phyloP scores from a whole-genome alignment of 2,797 vertebrate genomes.

The Cirrhinus molitorella region DNA sequence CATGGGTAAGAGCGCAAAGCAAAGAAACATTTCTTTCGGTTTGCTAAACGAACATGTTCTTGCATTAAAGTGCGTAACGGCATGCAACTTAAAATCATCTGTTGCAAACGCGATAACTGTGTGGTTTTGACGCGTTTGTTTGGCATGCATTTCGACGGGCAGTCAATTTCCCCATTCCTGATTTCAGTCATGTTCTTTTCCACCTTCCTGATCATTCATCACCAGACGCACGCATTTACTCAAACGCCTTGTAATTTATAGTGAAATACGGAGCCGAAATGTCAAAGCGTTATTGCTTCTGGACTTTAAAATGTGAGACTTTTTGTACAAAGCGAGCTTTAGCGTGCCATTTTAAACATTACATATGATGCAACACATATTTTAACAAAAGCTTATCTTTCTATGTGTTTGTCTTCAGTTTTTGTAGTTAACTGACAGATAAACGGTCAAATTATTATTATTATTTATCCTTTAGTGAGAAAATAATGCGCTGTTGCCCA shows the following conservation, averaged over 20 bases:
- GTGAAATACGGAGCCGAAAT: neutral
- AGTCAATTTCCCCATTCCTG: conserved; percentile 5
- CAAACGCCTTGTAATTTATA: neutral
- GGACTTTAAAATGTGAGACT: neutral
- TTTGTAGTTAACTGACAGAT: neutral
- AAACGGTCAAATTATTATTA: neutral
- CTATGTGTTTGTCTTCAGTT: neutral
- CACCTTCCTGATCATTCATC: conserved; percentile 15
- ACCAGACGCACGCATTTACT: neutral
- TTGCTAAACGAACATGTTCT: neutral
- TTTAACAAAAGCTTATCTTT: neutral
- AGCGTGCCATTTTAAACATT: neutral
- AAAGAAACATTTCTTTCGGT: conserved; percentile 9
- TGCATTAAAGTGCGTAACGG: conserved; percentile 30
- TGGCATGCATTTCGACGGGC: conserved; percentile 4
- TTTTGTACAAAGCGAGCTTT: neutral
- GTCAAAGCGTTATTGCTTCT: neutral
- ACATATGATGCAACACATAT: neutral
- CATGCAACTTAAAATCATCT: conserved; percentile 8
- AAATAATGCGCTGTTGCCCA: conserved; percentile 19
- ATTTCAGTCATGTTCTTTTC: conserved; percentile 34
- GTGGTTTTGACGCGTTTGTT: conserved; percentile 23
- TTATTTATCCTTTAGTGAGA: neutral
- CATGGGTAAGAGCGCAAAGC: conserved; percentile 49
- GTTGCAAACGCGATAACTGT: neutral